Evolutionary conservation across 2,888 invertebrate genomes (phyloP), one percentile per base, ranked within the genome.

Genomic region (Cactoblastis cactorum): DNA sequence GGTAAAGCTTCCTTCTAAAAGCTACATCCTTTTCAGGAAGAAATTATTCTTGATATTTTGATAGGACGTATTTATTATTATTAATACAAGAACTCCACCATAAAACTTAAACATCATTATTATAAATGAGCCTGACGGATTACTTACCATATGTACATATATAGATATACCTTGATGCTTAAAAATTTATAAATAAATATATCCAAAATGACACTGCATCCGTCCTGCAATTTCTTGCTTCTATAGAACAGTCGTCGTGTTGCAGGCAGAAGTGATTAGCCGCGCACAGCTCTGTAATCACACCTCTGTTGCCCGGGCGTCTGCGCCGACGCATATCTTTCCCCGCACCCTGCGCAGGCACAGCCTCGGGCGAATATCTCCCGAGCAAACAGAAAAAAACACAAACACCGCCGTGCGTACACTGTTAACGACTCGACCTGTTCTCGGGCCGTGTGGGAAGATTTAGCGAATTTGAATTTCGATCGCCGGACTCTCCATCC

Each of bases 381-480:
- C 77, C 80, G 77, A 77, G 72, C 78, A 81, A 83, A 85, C 77
- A 76, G 73, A 82, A 67, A 83, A 84, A 81, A 82, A 80, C 65
- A 68, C 64, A 67, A 71, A 71, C 63, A 72, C 63, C 64, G 56
- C 56, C 62, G 56, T 62, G 63, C 72, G 54, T 55, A 55, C 52
- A 50, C 82, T 78, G 86, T 86, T 87, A 87, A 88, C 86, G 85
- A 88, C 77, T 75, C 78, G 81, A 80, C 81, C 82, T 77, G 83
- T 86, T 85, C 80, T 80, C 81, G 77, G 73, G 73, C 77, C 67
- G 80, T 87, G 85, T 88, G 88, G 85, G 88, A 88, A 88, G 87
- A 85, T 86, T 88, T 88, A 85, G 88, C 88, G 84, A 88, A 89
- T 89, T 89, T 88, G 85, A 88, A 86, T 86, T 85, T 84, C 83